These are phyloP conservation scores for Linnaemya tessellans DNA, from an alignment of 2,888 invertebrate genomes.

Conservation along the genomic window DNA sequence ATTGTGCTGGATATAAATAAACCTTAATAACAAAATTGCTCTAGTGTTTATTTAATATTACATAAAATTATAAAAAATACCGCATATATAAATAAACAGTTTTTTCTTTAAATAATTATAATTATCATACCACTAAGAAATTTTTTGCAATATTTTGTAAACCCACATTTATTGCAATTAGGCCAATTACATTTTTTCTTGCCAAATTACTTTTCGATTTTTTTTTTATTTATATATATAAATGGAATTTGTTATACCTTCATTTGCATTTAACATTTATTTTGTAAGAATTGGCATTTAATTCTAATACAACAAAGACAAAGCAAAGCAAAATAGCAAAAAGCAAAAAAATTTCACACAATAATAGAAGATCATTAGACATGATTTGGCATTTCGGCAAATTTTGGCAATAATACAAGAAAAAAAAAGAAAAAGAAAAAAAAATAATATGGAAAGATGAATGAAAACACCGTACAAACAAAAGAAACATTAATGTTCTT, in stretches of 20 bases:
- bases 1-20: background rate
- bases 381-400: slow-evolving; percentile 71
- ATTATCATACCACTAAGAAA: slow-evolving; percentile 10
- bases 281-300: slow-evolving; percentile 71
- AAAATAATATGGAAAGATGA: background rate
- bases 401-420: slow-evolving; percentile 38
- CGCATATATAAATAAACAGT: background rate
- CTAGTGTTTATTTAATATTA: background rate
- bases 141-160: slow-evolving; percentile 7
- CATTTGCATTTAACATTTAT: slow-evolving; percentile 72
- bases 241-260: slow-evolving; percentile 49
- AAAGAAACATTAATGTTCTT: slow-evolving; percentile 22
- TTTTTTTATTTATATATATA: background rate
- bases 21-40: slow-evolving; percentile 15
- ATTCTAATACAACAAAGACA: slow-evolving; percentile 58
- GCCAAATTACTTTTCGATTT: slow-evolving; percentile 14
- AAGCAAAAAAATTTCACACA: slow-evolving; percentile 51
- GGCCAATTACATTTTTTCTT: slow-evolving; percentile 62
- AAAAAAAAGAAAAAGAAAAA: no score
- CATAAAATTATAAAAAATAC: background rate
- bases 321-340: slow-evolving; percentile 23
- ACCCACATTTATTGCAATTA: slow-evolving; percentile 62
- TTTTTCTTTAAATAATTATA: background rate
- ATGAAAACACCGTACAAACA: background rate
- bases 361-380: slow-evolving; percentile 61